These are phyloP conservation scores for Salvelinus sp. DNA, from an alignment of 2,113 vertebrate species.

Conservation along the genomic window DNA sequence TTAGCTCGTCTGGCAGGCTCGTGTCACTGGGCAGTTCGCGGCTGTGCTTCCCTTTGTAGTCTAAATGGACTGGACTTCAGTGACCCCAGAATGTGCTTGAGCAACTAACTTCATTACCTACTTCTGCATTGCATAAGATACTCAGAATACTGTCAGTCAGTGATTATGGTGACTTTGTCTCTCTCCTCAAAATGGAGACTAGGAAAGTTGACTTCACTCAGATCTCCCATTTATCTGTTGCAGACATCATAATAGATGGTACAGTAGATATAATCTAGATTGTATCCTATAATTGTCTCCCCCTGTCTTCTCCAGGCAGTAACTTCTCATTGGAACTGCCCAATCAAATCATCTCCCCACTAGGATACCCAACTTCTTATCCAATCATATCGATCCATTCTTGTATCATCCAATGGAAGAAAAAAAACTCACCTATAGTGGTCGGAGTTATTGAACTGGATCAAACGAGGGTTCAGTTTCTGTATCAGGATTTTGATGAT, in stretches of 20 bases:
- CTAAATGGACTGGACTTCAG: background rate
- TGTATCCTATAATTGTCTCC: no score
- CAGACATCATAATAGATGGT: no score
- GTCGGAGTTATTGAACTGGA: constrained; percentile 84
- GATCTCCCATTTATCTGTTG: no score
- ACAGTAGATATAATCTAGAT: no score
- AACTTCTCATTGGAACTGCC: no score
- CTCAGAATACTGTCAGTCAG: background rate
- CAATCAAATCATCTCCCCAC: background rate
- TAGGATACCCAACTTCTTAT: background rate
- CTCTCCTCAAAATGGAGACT: no score
- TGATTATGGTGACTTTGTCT: no score
- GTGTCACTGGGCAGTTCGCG: no score
- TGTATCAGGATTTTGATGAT: constrained; percentile 90
- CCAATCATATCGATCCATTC: background rate
- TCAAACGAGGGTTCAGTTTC: constrained; percentile 87
- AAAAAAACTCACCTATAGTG: constrained; percentile 83
- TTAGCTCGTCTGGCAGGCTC: no score
- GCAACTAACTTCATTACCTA: background rate
- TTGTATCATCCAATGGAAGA: background rate
- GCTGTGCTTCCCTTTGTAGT: no score
- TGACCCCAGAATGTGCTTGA: background rate
- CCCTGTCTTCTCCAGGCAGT: no score
- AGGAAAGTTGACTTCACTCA: no score
- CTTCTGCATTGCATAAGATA: background rate